Conservation (phyloP, 2,888 invertebrate genomes). For the Cremastobaeus sp. region DNA sequence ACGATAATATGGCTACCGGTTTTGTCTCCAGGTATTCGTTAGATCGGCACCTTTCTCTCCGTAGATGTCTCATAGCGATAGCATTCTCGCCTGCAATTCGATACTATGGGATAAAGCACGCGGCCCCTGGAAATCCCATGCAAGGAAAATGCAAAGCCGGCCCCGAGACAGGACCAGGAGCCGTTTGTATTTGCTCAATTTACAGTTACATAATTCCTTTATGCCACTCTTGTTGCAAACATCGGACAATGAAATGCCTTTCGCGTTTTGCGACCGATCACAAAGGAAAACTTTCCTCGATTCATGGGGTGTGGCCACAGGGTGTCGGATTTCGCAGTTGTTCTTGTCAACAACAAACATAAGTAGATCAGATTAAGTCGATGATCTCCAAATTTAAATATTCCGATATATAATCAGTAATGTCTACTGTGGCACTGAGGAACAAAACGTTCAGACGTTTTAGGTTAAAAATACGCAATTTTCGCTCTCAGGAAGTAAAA, state of each 20-base stretch:
- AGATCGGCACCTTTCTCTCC: conserved; percentile 48
- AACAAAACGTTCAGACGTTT: too few species aligned
- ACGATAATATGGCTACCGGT: conserved; percentile 47
- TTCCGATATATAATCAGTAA: neutral
- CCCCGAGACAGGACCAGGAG: conserved; percentile 60
- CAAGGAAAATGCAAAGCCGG: conserved; percentile 69
- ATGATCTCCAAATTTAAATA: conserved; percentile 10
- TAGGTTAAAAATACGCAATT: neutral
- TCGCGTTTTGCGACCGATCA: conserved; percentile 68
- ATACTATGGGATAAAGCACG: conserved; percentile 65
- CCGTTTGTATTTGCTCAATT: conserved; percentile 76
- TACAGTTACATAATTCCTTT: conserved; percentile 76
- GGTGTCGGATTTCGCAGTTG: conserved; percentile 69
- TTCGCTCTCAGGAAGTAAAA: too few species aligned
- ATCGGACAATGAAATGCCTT: conserved; percentile 58
- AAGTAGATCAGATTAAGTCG: conserved; percentile 25
- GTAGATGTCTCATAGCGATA: conserved; percentile 75
- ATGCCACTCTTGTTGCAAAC: conserved; percentile 67
- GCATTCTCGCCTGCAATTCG: conserved; percentile 67
- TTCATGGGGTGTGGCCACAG: conserved; percentile 52
- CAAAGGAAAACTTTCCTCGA: conserved; percentile 63
- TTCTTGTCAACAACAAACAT: conserved; percentile 63
- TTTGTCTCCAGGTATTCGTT: conserved; percentile 30
- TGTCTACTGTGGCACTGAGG: too few species aligned
- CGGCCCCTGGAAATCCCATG: conserved; percentile 55